phyloP scores from a whole-genome alignment of 1,140 invertebrate genomes.

The Anoplolepis gracilipes region DNA sequence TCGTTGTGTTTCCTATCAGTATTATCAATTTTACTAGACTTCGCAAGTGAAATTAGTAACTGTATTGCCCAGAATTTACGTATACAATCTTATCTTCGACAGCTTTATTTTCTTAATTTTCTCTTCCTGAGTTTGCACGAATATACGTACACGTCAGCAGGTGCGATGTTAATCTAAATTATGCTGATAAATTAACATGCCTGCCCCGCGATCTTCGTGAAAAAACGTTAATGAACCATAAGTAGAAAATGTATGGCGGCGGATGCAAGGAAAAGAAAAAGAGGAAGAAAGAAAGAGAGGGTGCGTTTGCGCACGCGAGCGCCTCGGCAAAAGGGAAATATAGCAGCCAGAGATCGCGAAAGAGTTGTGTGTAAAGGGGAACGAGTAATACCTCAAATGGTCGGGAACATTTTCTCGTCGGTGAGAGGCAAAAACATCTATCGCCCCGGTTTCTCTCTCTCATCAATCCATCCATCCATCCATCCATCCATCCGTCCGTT shows the following conservation, averaged over 20 bases:
- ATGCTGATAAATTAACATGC: neutral
- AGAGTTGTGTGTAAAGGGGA: neutral
- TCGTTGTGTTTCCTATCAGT: too few species aligned
- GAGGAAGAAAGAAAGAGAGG: neutral
- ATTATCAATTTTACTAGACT: neutral
- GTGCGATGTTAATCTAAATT: neutral
- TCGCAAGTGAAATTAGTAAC: neutral
- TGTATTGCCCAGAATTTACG: neutral
- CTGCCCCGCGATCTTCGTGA: neutral
- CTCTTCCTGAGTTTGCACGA: neutral
- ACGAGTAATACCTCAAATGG: constrained; percentile 38
- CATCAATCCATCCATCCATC: neutral
- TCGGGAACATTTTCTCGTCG: constrained; percentile 59
- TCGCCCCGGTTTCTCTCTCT: neutral
- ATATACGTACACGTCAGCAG: neutral
- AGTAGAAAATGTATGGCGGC: too few species aligned
- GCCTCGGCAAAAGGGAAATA: neutral
- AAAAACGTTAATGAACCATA: constrained; percentile 7
- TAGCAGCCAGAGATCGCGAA: neutral
- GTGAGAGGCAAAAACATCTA: constrained; percentile 33
- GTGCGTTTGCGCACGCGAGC: neutral
- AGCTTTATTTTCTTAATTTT: neutral
- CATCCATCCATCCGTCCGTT: neutral
- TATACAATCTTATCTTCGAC: neutral
- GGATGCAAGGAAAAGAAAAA: too few species aligned